These are phyloP conservation scores for Habropoda laboriosa DNA, from an alignment of 1,140 invertebrate species.

Conservation along the genomic window DNA sequence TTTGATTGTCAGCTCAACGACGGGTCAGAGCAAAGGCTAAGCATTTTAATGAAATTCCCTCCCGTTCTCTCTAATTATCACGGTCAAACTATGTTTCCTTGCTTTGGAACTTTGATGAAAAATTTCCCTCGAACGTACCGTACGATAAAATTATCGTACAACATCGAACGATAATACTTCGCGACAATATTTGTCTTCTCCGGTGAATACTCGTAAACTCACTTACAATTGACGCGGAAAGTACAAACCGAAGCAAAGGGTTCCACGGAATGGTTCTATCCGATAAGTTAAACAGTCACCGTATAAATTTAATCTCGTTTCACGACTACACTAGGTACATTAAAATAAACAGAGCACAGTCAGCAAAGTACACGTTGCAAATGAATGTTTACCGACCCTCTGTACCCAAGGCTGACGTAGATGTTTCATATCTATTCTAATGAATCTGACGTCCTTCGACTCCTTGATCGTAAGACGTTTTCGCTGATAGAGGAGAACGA, in stretches of 20 bases:
- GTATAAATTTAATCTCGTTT: conserved; percentile 13
- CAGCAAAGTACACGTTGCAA: conserved; percentile 8
- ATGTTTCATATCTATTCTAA: conserved; percentile 7
- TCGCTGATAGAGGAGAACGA: neutral
- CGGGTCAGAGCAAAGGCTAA: conserved; percentile 17
- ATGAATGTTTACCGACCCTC: conserved; percentile 28
- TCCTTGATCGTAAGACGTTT: too few relatives aligned
- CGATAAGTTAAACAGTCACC: conserved; percentile 1
- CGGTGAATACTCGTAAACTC: neutral
- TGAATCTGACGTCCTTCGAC: neutral
- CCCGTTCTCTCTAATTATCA: conserved; percentile 24
- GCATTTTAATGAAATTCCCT: conserved; percentile 59
- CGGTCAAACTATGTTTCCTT: too few relatives aligned
- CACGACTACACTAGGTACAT: neutral
- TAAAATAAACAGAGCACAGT: conserved; percentile 13
- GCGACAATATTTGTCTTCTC: too few relatives aligned
- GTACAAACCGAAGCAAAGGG: too few relatives aligned
- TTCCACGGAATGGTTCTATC: too few relatives aligned
- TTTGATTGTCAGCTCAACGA: conserved; percentile 59
- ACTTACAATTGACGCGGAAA: neutral
- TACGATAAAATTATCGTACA: too few relatives aligned
- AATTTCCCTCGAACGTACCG: too few relatives aligned
- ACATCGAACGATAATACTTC: too few relatives aligned
- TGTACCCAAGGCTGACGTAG: neutral
- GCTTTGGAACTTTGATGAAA: too few relatives aligned